Base-by-base conservation (phyloP, 2,113 vertebrate species). In the Mionectes macconnelli region DNA sequence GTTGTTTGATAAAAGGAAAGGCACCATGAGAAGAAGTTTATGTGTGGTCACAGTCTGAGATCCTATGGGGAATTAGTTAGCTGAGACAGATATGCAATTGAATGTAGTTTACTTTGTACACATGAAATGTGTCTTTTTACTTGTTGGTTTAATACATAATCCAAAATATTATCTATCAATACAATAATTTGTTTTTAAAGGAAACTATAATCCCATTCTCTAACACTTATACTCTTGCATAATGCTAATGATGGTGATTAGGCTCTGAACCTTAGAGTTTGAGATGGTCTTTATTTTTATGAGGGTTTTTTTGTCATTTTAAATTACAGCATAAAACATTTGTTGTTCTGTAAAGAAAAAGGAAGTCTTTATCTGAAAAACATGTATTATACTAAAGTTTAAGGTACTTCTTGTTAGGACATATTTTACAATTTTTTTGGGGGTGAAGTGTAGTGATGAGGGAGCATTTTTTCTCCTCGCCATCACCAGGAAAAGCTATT, bases 311-410 rank as follows among this genome's bases (percentile, higher is more conserved):
- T 13, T 10, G 13, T n/a, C 0, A 5, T 72, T 84, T 96, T 20
- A 69, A 89, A 89, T 84, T 76, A 93, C 20, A 25, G 0, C 9
- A 62, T 82, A 85, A 89, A 87, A n/a, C 25, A 40, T 70, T 67
- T 81, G 77, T 45, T 85, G 45, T 85, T 94, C 83, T 69, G 35
- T 53, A 90, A 93, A 82, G 81, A 52, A 91, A 78, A 90, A 78
- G 12, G 27, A 94, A 82, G 10, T 5, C 2, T 33, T 18, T 72
- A 2, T n/a, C 10, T 73, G 49, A 57, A 80, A 90, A 11, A 45
- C 6, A 17, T 57, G 33, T 27, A 52, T 60, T 66, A 53, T 27
- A 19, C 10, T 47, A 35, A 59, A 67, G 27, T 72, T 89, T 10
- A 87, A 82, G 28, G 5, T 11, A 60, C 23, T 49, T 67, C 33